phyloP scores from a whole-genome alignment of 2,888 invertebrate genomes.

The Archips crataeganus region DNA sequence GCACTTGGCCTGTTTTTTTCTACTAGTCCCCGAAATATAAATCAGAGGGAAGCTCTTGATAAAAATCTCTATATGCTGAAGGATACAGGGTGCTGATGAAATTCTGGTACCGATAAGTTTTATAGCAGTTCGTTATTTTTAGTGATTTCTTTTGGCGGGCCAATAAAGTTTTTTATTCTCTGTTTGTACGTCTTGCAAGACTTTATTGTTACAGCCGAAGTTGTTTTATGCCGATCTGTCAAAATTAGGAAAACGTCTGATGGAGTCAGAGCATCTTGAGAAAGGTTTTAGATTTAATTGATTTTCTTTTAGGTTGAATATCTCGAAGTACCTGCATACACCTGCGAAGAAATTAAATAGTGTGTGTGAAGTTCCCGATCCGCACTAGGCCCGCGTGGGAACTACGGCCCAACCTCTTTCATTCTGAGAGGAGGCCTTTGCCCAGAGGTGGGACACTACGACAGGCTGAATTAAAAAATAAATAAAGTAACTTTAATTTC shows the following conservation, averaged over 20 bases:
- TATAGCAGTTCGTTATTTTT: slow-evolving; percentile 36
- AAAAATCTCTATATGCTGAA: slow-evolving; percentile 35
- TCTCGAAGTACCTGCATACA: too few relatives aligned
- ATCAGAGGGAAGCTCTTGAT: slow-evolving; percentile 15
- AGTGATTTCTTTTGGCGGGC: slow-evolving; percentile 23
- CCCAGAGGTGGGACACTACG: too few relatives aligned
- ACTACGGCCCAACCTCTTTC: too few relatives aligned
- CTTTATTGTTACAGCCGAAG: slow-evolving; percentile 24
- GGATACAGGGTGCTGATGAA: slow-evolving; percentile 37
- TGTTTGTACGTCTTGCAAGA: neutral
- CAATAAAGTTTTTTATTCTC: slow-evolving; percentile 31
- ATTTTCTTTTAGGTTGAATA: neutral
- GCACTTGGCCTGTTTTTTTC: too few relatives aligned
- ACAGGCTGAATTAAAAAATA: too few relatives aligned
- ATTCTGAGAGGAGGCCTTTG: too few relatives aligned
- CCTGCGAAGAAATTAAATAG: too few relatives aligned
- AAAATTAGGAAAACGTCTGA: neutral
- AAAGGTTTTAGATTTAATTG: neutral
- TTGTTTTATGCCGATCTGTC: slow-evolving; percentile 24
- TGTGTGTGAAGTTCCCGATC: too few relatives aligned
- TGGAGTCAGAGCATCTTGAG: neutral
- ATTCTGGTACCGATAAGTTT: slow-evolving; percentile 40
- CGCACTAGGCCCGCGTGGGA: too few relatives aligned
- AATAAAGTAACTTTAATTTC: too few relatives aligned
- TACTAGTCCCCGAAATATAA: slow-evolving; percentile 23